Evolutionary conservation across 1,140 invertebrate genomes (phyloP), one percentile per base, ranked within the genome.

Genomic region (Drosophila sturtevanti): DNA sequence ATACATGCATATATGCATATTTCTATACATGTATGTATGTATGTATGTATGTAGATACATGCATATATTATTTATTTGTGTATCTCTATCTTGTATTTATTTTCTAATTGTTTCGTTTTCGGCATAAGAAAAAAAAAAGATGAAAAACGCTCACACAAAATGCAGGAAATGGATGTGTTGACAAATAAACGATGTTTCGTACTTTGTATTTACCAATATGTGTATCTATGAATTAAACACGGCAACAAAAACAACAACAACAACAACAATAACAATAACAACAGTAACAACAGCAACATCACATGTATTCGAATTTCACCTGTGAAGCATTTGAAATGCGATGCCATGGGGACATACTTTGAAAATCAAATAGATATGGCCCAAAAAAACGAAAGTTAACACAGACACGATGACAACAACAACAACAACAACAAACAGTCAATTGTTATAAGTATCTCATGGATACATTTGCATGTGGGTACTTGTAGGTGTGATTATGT

Each of bases 91-190:
- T 75, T 72, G 75, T 86, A 86, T 86, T 87, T 87, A 87, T 87
- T 87, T 87, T 89, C 68, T 58, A 87, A 87, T 87, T 87, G 79
- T 86, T 86, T 62, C 75, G 75, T 72, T 86, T 68, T 89, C 71
- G 75, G 79, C 73, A 77, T 79, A 72, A 31, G 27, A 31, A 31
- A 31, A 31, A 31, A 2, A 2, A 24, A 24, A 24, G 4, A 24
- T n/a, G 4, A 89, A 79, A 79, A 80, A 77, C 72, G 84, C 79
- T 89, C 77, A 75, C 68, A 85, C 84, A 89, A 89, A 84, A 89
- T 89, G 80, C 84, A 89, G 84, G 84, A 89, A 89, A 89, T 85
- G 84, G 79, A 89, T 79, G 82, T 89, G 82, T 87, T 87, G 84
- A 87, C 82, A 87, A 87, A 87, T 87, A 87, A 89, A 86, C 71